A percentile compares a stretch with the other conserved stretches of the same genome.
phyloP scores from a whole-genome alignment of 2,797 vertebrate species.

The Masticophis lateralis region DNA sequence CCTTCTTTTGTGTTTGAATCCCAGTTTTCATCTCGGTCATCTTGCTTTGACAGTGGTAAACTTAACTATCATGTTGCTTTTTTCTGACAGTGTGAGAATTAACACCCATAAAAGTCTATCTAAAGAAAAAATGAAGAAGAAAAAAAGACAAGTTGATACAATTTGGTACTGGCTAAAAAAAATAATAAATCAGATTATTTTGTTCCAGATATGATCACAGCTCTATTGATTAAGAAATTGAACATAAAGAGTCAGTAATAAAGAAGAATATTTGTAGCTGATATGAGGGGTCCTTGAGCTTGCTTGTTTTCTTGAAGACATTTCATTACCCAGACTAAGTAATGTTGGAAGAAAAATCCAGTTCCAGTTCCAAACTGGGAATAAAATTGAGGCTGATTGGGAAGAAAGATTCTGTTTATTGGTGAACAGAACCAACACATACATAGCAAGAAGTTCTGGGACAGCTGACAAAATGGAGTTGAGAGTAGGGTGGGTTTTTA shows the following conservation, averaged over 20 bases:
- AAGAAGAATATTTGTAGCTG: not conserved
- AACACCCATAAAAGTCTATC: not conserved
- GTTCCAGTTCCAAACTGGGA: too few species aligned
- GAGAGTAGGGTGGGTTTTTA: too few species aligned
- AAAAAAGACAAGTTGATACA: not conserved
- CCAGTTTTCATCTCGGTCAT: not conserved
- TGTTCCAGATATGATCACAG: not conserved
- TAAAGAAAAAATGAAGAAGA: too few species aligned
- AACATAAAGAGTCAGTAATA: not conserved
- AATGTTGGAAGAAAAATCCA: too few species aligned
- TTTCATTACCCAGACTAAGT: too few species aligned
- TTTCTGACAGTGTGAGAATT: not conserved
- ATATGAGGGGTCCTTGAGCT: not conserved
- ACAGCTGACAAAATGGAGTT: too few species aligned
- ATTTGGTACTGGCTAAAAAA: not conserved
- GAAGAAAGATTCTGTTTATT: too few species aligned
- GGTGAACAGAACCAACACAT: too few species aligned
- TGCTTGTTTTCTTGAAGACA: too few species aligned
- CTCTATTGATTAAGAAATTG: not conserved
- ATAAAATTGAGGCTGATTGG: too few species aligned
- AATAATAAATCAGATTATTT: not conserved
- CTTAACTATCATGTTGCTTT: not conserved
- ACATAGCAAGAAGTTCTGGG: too few species aligned
- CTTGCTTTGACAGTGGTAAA: not conserved
- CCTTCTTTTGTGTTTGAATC: not conserved